A percentile compares a stretch with the other conserved stretches of the same genome.
phyloP scores from a whole-genome alignment of 2,888 invertebrate genomes.

The Augiades crinisus region DNA sequence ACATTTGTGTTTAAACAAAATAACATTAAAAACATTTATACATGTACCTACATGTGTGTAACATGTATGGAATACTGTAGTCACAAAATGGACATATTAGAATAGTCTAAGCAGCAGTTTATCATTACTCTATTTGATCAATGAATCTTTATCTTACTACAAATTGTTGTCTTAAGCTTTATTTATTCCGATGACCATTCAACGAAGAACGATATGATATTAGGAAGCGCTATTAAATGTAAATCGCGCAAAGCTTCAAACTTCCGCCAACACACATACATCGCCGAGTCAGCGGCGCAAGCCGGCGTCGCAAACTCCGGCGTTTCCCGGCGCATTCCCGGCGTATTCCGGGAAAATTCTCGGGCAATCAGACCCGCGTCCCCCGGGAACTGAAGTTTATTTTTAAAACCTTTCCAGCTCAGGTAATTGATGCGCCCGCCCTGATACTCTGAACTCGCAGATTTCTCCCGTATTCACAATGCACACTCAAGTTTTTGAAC shows the following conservation, averaged over 20 bases:
- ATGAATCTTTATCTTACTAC: too few species aligned
- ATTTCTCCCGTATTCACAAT: conserved; percentile 1
- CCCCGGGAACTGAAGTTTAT: conserved; percentile 33
- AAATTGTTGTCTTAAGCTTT: too few species aligned
- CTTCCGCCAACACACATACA: conserved; percentile 15
- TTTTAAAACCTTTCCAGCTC: conserved; percentile 33
- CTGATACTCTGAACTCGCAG: conserved; percentile 18
- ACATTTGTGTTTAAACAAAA: too few species aligned
- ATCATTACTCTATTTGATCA: too few species aligned
- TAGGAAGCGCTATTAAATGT: too few species aligned
- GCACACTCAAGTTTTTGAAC: neutral
- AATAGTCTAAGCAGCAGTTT: too few species aligned
- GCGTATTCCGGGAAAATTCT: conserved; percentile 44
- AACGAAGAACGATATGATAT: too few species aligned
- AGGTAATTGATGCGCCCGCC: conserved; percentile 35
- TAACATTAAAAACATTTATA: too few species aligned
- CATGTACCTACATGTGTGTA: too few species aligned
- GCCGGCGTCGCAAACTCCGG: conserved; percentile 30
- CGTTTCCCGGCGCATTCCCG: conserved; percentile 40
- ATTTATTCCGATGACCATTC: too few species aligned
- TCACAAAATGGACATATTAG: too few species aligned
- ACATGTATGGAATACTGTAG: too few species aligned
- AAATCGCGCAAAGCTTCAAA: neutral
- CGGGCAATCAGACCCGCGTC: conserved; percentile 48
- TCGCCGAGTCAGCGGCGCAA: conserved; percentile 39